Percentiles rank a stretch among this genome's conserved stretches.
Evolutionary conservation across 2,797 vertebrate species (phyloP).

Genomic region (Manis javanica): DNA sequence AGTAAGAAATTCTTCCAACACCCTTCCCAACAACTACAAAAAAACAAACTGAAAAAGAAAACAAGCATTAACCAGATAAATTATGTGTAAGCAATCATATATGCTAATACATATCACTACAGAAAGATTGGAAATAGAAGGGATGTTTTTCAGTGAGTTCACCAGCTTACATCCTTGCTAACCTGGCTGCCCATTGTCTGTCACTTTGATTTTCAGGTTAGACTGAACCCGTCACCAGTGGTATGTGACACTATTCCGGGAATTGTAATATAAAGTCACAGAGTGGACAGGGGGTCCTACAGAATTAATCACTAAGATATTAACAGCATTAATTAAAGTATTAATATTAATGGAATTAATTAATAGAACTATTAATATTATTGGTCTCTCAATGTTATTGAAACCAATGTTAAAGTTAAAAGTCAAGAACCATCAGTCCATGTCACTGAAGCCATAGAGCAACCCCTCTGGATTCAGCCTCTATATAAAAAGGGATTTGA

Average conservation of each 20-base stretch:
- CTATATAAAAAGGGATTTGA: not conserved
- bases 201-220: not conserved
- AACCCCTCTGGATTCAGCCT: not conserved
- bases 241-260: not conserved
- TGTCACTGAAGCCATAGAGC: not conserved
- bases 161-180: not conserved
- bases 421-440: not conserved
- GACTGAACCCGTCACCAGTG: not conserved
- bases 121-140: not conserved
- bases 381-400: not conserved
- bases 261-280: not conserved
- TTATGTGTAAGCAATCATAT: not conserved
- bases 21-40: not conserved
- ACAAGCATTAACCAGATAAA: not conserved
- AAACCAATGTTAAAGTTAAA: not conserved
- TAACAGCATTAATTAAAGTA: not conserved
- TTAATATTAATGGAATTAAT: not conserved
- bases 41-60: not conserved
- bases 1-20: conserved; percentile 17
- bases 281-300: not conserved
- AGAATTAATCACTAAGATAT: not conserved
- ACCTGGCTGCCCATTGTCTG: not conserved
- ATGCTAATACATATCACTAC: not conserved
- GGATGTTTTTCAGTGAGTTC: not conserved
- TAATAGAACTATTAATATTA: not conserved